These are phyloP conservation scores for Chlorodrepanis virens DNA, from an alignment of 2,113 vertebrate species.

Conservation along the genomic window DNA sequence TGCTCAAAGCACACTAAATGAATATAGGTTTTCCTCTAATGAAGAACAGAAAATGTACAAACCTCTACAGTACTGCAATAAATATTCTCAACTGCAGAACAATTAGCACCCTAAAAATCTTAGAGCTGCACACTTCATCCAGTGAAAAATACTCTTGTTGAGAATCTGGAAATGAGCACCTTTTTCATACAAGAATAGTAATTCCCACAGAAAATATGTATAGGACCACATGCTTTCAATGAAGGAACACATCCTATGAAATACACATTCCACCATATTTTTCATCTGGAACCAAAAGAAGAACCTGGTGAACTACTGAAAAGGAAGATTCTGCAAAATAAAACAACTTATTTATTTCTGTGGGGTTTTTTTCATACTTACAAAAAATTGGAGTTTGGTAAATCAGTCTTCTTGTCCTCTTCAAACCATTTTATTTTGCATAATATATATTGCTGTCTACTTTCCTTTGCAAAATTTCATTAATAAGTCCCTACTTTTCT, in stretches of 20 bases:
- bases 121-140: neutral
- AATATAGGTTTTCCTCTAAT: neutral
- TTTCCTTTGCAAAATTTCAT: neutral
- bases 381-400: neutral
- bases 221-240: neutral
- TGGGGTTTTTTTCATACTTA: fast-evolving
- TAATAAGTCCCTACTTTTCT: neutral
- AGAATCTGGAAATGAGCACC: neutral
- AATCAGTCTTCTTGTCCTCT: neutral
- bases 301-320: neutral
- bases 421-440: neutral
- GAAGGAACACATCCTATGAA: neutral
- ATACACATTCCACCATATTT: neutral
- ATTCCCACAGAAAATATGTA: neutral
- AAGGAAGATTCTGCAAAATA: neutral
- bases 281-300: neutral
- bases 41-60: neutral
- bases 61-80: neutral
- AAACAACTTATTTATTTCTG: neutral
- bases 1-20: neutral
- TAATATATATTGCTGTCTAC: neutral
- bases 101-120: neutral
- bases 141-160: neutral
- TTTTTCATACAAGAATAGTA: neutral
- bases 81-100: neutral